Evolutionary conservation across 2,113 vertebrate species (phyloP), one percentile per base, ranked within the genome.

Genomic region (Grus americana): DNA sequence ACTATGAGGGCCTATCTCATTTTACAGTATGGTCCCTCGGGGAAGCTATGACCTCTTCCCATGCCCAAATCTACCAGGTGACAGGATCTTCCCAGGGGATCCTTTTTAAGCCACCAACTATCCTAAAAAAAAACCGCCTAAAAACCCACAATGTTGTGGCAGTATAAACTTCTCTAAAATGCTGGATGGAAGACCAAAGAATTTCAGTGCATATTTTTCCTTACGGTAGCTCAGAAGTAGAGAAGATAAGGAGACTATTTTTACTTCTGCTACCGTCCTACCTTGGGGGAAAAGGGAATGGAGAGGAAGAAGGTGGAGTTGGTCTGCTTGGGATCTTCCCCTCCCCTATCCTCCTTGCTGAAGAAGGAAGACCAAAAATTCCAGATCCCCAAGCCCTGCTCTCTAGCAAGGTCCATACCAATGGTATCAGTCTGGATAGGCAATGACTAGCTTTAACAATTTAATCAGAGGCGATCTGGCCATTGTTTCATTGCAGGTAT

Each of bases 11-110:
- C 6, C 40, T 29, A 7, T 12, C 59, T 59, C 68, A 2, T 38
- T 73, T 18, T 57, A 9, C 30, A 40, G 16, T 7, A 6, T 0
- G 0, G 15, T 71, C 34, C 32, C 29, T 7, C 3, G 61, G 84
- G 84, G 52, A n/a, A 92, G 24, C 11, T 59, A 0, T 8, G 46
- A 42, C 30, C 58, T 83, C 49, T 72, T 61, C 58, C 46, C 34
- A 6, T 57, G 49, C 54, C 58, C 36, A 52, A 3, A 63, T 32
- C 54, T 26, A 12, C 21, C 47, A 30, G 50, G 50, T 44, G 74
- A 20, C 32, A 57, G 63, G 20, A 73, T 72, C 38, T 78, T 74
- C 14, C 21, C 29, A 30, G 36, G 11, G 29, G 16, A 50, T 23
- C 44, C 36, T 83, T 62, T 65, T 40, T 55, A 66, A 92, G 23